A percentile compares a stretch with the other conserved stretches of the same genome.
Evolutionary conservation across 1,140 invertebrate species (phyloP).

Genomic region (Campoletis sonorensis): DNA sequence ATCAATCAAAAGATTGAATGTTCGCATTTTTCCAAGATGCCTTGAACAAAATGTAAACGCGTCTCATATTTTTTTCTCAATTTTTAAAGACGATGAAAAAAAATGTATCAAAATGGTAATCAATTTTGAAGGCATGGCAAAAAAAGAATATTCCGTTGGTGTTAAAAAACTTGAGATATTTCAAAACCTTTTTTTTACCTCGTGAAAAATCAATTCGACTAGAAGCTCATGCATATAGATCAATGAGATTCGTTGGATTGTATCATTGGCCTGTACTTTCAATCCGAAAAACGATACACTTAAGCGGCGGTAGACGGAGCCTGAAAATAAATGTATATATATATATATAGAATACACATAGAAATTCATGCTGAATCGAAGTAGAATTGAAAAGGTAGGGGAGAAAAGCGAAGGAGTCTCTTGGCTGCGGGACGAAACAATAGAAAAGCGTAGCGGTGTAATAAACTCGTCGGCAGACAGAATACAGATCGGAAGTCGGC

Average conservation of each 20-base stretch:
- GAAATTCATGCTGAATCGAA: slow-evolving; percentile 13
- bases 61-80: not conserved
- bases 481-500: slow-evolving; percentile 72
- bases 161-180: not conserved
- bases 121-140: not conserved
- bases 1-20: slow-evolving; percentile 51
- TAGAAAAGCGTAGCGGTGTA: slow-evolving; percentile 54
- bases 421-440: slow-evolving; percentile 38
- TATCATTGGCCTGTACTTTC: slow-evolving; percentile 31
- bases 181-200: not conserved
- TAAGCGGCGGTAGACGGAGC: slow-evolving; percentile 38
- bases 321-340: slow-evolving; percentile 12
- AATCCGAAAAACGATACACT: slow-evolving; percentile 28
- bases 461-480: slow-evolving; percentile 72
- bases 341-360: slow-evolving; percentile 42
- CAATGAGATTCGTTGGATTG: slow-evolving; percentile 10
- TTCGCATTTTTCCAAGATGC: not conserved
- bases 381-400: slow-evolving; percentile 35
- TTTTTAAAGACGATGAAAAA: too few relatives aligned
- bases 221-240: slow-evolving; percentile 20
- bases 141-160: not conserved
- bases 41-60: not conserved
- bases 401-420: slow-evolving; percentile 37
- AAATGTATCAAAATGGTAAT: not conserved
- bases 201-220: slow-evolving; percentile 18